These are phyloP conservation scores for Actinopyga echinites DNA, from an alignment of 53 echinoderm and acorn worm species.

Conservation along the genomic window DNA sequence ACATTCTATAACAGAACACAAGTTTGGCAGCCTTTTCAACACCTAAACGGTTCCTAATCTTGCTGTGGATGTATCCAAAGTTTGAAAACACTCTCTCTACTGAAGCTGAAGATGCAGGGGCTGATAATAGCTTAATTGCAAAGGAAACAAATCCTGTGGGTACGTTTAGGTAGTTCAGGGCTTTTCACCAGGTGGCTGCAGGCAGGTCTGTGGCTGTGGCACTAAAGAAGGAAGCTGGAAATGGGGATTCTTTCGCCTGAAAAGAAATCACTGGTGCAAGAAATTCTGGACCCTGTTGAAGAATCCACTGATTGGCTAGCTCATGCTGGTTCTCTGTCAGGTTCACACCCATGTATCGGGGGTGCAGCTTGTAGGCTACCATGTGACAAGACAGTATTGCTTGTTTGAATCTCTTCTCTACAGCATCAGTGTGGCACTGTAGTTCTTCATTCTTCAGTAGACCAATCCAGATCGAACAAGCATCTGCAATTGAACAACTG, in stretches of 20 bases:
- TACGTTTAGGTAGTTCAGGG: neutral
- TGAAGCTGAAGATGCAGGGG: conserved; percentile 35
- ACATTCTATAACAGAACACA: conserved; percentile 4
- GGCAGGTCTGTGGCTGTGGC: neutral
- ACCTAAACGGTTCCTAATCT: conserved; percentile 29
- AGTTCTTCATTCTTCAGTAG: conserved; percentile 6
- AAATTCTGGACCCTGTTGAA: neutral
- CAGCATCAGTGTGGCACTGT: neutral
- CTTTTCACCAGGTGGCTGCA: conserved; percentile 13
- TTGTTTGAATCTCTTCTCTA: conserved; percentile 17
- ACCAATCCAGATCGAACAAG: conserved; percentile 38
- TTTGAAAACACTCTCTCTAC: conserved; percentile 7
- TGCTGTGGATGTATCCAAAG: conserved; percentile 26
- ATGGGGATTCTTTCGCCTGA: neutral
- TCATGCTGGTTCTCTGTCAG: conserved; percentile 6
- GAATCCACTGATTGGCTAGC: neutral
- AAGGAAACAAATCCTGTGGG: neutral
- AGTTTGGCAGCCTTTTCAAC: conserved; percentile 39
- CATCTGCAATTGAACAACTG: conserved; percentile 24
- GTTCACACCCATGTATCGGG: conserved; percentile 19
- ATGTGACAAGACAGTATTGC: conserved; percentile 40
- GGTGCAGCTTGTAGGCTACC: conserved; percentile 28
- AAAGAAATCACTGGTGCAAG: neutral
- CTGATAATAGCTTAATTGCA: neutral
- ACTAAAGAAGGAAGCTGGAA: neutral